phyloP scores from a whole-genome alignment of 2,888 invertebrate genomes.

The Synanthedon andrenaeformis region DNA sequence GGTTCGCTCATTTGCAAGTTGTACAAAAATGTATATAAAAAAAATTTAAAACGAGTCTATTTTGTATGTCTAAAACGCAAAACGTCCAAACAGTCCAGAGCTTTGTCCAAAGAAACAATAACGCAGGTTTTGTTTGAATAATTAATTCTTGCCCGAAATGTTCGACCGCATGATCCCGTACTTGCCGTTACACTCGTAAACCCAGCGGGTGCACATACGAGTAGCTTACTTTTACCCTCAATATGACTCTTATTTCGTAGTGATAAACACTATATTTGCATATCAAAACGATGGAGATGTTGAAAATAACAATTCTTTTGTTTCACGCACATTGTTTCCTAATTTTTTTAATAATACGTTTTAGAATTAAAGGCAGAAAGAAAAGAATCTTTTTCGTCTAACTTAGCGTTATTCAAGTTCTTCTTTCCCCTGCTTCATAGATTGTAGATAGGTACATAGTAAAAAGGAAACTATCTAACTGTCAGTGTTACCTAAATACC shows the following conservation, averaged over 20 bases:
- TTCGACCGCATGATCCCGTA: conserved; percentile 46
- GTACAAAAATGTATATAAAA: not conserved
- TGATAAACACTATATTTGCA: conserved; percentile 8
- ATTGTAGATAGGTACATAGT: too few relatives aligned
- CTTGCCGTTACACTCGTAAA: conserved; percentile 56
- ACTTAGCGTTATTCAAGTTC: too few relatives aligned
- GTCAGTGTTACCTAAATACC: not conserved
- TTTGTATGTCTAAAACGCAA: conserved; percentile 59
- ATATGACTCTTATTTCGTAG: conserved; percentile 11
- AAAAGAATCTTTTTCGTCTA: too few relatives aligned
- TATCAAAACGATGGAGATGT: not conserved
- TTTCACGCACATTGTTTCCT: not conserved
- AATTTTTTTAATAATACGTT: not conserved
- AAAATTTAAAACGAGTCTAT: conserved; percentile 5
- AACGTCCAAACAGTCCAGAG: conserved; percentile 55
- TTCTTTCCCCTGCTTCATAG: too few relatives aligned
- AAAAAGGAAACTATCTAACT: not conserved
- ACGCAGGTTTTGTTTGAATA: conserved; percentile 56
- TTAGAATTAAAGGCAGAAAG: too few relatives aligned
- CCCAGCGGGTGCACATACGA: conserved; percentile 37
- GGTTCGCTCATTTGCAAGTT: not conserved
- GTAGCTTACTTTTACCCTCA: conserved; percentile 8
- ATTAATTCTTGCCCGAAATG: conserved; percentile 53
- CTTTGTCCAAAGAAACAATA: conserved; percentile 53
- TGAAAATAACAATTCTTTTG: not conserved